Base-by-base conservation (phyloP, 2,113 vertebrate species). In the Polypterus bichir region DNA sequence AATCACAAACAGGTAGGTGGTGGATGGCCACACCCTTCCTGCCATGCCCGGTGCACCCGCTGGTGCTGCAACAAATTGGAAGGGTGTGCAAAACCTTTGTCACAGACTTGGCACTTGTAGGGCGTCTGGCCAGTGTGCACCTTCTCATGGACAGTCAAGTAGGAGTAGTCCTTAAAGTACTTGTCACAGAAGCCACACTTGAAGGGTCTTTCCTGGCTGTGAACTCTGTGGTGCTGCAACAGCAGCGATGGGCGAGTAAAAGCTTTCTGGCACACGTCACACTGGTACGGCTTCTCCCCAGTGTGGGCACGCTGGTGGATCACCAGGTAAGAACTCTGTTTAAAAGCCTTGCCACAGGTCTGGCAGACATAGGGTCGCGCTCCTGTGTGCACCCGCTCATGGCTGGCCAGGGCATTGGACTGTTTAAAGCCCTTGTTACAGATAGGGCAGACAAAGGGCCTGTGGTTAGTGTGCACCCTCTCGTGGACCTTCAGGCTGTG, bases 341-440 rank as follows among this genome's bases (percentile, higher is more conserved):
- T 73, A 27, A 27, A 27, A 27, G 27, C 27, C 27, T 27, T 27
- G 27, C 27, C 27, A 27, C 27, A 27, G 27, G 27, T 27, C 68
- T 79, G 53, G 65, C 79, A 81, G 1, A 73, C 76, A 0, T 76
- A 75, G 4, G 73, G 76, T 0, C 73, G 48, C 57, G 76, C 72
- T 0, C 76, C 76, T 0, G 73, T 77, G 27, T 27, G 27, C 2
- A 79, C 73, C 0, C 75, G 27, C 9, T 61, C 63, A 0, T 79
- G 78, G 1, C 76, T 77, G 0, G 70, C 65, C 11, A 80, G 63
- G 0, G 75, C 73, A 0, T 79, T 77, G 60, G 70, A 73, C 1
- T 80, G 71, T 63, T 79, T 74, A 71, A 81, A 81, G 6, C 59
- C 73, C 46, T 80, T 80, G 0, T 73, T 69, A 0, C 76, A 80